These are phyloP conservation scores for Lepidurus couesii DNA, from an alignment of 1,140 invertebrate genomes.

Conservation along the genomic window DNA sequence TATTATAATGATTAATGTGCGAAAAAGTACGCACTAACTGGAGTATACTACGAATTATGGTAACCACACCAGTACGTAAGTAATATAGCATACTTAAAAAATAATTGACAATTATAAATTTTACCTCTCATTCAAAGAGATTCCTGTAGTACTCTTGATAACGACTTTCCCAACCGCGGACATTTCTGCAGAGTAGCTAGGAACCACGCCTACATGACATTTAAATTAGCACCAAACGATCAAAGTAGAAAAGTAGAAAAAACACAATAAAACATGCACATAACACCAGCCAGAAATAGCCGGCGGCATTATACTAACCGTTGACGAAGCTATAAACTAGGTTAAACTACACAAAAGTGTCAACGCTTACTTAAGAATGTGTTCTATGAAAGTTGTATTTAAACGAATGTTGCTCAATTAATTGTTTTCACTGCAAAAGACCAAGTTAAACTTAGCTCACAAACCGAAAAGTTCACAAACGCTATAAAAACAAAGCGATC, in stretches of 20 bases:
- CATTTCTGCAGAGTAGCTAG: neutral
- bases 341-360: neutral
- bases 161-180: neutral
- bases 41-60: no score
- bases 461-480: neutral
- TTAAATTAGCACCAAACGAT: neutral
- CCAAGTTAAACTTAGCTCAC: neutral
- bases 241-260: neutral
- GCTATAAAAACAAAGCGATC: neutral
- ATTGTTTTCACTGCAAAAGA: neutral
- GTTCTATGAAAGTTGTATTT: neutral
- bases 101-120: neutral
- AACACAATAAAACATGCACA: neutral
- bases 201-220: neutral
- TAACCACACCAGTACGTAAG: neutral
- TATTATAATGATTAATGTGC: no score
- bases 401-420: neutral
- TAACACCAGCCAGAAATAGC: neutral
- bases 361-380: no score
- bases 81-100: neutral
- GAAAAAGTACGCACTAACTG: no score
- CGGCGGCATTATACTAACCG: neutral
- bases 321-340: neutral
- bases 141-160: neutral
- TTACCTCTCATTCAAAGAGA: constrained; percentile 1